Conservation (phyloP, 2,797 vertebrate species). For the Sebastes matsubarae region DNA sequence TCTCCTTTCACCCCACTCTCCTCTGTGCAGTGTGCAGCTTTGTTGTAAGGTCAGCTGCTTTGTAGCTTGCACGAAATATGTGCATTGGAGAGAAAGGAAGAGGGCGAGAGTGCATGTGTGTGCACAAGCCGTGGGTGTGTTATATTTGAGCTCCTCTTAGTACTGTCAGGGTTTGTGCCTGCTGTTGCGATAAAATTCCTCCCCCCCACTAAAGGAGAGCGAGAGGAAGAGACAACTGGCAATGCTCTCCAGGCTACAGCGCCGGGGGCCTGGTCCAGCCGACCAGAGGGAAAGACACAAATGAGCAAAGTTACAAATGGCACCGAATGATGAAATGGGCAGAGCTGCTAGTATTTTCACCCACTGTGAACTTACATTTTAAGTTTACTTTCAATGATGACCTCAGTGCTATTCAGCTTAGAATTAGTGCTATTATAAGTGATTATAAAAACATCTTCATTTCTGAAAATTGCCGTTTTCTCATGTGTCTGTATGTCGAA, state of each 20-base stretch:
- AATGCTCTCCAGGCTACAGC: slow-evolving; percentile 24
- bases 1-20: slow-evolving; percentile 56
- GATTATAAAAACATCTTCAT: not conserved
- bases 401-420: not conserved
- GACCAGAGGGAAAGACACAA: slow-evolving; percentile 3
- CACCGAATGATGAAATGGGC: not conserved
- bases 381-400: not conserved
- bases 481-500: not conserved
- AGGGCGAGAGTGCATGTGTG: slow-evolving; percentile 46
- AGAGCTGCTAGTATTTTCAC: not conserved
- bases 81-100: slow-evolving; percentile 60
- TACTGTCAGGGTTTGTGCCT: slow-evolving; percentile 57
- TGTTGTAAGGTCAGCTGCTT: slow-evolving; percentile 75
- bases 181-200: slow-evolving; percentile 50
- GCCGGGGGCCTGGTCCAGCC: slow-evolving; percentile 21
- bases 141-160: slow-evolving; percentile 47
- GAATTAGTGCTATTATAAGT: not conserved
- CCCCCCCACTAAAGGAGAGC: slow-evolving; percentile 1
- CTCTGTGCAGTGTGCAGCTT: slow-evolving; percentile 63
- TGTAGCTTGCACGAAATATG: slow-evolving; percentile 58
- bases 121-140: slow-evolving; percentile 52
- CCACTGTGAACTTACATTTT: not conserved
- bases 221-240: slow-evolving; percentile 29
- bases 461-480: not conserved
- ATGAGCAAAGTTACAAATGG: slow-evolving; percentile 3